phyloP scores from a whole-genome alignment of 2,797 vertebrate genomes.

The Alectoris magna region DNA sequence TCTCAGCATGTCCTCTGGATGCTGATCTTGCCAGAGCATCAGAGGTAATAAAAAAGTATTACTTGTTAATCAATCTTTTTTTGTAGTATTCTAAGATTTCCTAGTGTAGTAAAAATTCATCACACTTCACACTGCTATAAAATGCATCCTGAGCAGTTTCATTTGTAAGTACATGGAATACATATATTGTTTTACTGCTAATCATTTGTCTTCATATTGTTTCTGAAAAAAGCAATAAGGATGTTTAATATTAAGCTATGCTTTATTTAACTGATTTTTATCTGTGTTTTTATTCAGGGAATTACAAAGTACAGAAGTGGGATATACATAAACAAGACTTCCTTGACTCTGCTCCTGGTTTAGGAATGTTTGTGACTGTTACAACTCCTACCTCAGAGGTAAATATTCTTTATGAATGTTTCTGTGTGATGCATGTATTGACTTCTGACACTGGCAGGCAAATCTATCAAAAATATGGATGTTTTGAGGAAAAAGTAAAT shows the following conservation, averaged over 20 bases:
- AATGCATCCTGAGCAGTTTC: neutral
- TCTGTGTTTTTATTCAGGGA: conserved; percentile 75
- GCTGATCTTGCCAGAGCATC: neutral
- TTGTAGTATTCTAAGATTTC: neutral
- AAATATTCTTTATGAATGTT: conserved; percentile 9
- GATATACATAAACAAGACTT: conserved; percentile 71
- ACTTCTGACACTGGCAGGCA: neutral
- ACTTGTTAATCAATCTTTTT: neutral
- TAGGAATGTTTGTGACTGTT: conserved; percentile 88
- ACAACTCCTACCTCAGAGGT: conserved; percentile 86
- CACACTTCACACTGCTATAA: neutral
- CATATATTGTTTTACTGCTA: neutral
- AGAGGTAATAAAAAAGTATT: neutral
- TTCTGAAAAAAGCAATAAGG: neutral
- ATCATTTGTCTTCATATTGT: neutral
- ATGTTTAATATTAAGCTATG: neutral
- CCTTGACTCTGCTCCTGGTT: conserved; percentile 81
- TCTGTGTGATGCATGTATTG: neutral
- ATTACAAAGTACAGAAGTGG: conserved; percentile 90
- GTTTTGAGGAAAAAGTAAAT: neutral
- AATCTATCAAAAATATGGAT: neutral
- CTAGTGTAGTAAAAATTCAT: neutral
- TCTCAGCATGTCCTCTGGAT: neutral
- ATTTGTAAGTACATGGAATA: neutral
- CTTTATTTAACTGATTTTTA: neutral